phyloP scores from a whole-genome alignment of 2,888 invertebrate species.

The Patella pellucida region DNA sequence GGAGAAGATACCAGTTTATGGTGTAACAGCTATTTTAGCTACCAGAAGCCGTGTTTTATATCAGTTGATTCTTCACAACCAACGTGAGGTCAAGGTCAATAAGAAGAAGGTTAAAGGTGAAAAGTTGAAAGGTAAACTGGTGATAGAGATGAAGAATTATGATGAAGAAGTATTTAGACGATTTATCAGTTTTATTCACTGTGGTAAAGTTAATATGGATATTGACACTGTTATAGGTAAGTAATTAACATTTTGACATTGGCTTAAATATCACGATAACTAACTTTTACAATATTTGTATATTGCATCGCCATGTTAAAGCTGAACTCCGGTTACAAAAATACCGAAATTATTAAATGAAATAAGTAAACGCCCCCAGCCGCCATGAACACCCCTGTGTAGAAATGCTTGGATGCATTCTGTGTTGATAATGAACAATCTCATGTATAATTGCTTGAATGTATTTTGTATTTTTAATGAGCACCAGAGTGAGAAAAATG shows the following conservation, averaged over 20 bases:
- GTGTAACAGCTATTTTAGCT: slow-evolving; percentile 6
- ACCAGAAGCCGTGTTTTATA: slow-evolving; percentile 8
- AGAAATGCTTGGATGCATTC: no score
- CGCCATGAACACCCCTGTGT: no score
- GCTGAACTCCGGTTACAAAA: no score
- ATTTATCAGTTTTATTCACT: slow-evolving; percentile 10
- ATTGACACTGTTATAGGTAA: neutral
- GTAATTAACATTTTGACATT: neutral
- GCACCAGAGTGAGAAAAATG: no score
- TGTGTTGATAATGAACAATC: no score
- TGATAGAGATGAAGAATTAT: neutral
- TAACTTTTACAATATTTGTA: no score
- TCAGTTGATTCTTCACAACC: neutral
- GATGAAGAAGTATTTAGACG: slow-evolving; percentile 1
- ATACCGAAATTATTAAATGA: no score
- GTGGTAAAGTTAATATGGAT: neutral
- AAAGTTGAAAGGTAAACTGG: neutral
- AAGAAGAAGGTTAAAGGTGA: slow-evolving; percentile 5
- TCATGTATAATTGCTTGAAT: no score
- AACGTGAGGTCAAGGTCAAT: neutral
- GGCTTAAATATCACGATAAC: no score
- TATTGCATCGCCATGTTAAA: no score
- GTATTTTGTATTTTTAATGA: no score
- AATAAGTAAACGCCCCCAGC: no score
- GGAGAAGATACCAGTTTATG: neutral